Evolutionary conservation across 2,797 vertebrate genomes (phyloP).

Genomic region (Rachycentron canadum): DNA sequence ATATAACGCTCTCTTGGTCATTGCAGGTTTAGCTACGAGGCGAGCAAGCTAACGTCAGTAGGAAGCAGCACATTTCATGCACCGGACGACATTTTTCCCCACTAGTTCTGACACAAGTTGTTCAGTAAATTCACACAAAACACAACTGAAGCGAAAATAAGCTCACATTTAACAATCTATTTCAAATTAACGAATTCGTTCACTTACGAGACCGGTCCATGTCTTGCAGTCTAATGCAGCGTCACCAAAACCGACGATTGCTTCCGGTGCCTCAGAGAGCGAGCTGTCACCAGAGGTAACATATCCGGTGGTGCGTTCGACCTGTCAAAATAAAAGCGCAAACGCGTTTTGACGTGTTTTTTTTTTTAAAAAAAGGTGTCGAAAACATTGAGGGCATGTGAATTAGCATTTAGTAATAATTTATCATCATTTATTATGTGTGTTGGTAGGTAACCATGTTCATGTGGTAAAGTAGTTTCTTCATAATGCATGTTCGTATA

Average conservation of each 20-base stretch:
- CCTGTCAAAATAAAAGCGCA: conserved; percentile 53
- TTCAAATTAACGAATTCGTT: background rate
- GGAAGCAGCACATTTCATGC: conserved; percentile 19
- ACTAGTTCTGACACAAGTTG: background rate
- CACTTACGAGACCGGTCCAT: conserved; percentile 86
- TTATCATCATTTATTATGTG: background rate
- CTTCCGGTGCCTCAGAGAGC: conserved; percentile 77
- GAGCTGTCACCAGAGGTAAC: conserved; percentile 5
- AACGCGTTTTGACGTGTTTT: background rate
- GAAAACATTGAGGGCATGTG: too few species aligned
- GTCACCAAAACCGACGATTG: conserved; percentile 81
- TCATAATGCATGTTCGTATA: background rate
- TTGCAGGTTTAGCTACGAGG: conserved; percentile 42
- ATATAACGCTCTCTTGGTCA: conserved; percentile 25
- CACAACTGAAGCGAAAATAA: fast-evolving
- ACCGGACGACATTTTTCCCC: background rate
- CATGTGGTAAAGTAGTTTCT: background rate
- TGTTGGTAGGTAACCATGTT: background rate
- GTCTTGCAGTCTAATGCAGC: conserved; percentile 84
- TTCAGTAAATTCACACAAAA: background rate
- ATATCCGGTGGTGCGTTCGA: conserved; percentile 51
- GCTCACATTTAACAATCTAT: fast-evolving
- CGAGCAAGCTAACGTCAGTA: conserved; percentile 46
- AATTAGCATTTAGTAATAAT: background rate
- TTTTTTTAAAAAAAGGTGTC: background rate